Base-by-base conservation (phyloP, 2,113 vertebrate species). In the Ciconia stormi region DNA sequence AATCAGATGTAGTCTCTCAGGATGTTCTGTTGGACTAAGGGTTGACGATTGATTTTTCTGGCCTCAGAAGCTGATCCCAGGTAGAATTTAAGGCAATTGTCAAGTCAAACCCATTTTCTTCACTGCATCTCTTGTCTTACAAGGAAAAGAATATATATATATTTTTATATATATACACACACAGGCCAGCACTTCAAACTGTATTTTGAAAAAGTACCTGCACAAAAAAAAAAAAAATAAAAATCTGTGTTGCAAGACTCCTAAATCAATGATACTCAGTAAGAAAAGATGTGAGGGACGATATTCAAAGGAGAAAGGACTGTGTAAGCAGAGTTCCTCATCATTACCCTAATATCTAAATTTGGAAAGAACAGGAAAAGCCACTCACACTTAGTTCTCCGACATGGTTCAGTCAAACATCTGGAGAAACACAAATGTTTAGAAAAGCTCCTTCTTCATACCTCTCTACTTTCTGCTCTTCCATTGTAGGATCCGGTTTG, bases 61-160 rank as follows among this genome's bases (percentile, higher is more conserved):
- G 27, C n/a, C 67, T 96, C 92, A 87, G 82, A 91, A 95, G 86
- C 14, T 87, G 83, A 96, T 91, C 50, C 32, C 67, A 82, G 34
- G n/a, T 71, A 91, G 90, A 50, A 94, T 96, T 90, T 87, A 87
- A 76, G 59, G 58, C 53, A 96, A 65, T 76, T 56, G 49, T 19
- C 40, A 86, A 90, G 63, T 70, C 78, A 82, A 96, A 65, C 14
- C 19, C 65, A 47, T 84, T 96, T 88, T 85, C 72, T 91, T 90
- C 61, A 73, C 44, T 40, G 19, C 11, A 38, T 6, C 11, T 96
- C 47, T 69, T 88, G 14, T 73, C 73, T 95, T 93, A 82, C 44
- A 81, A 90, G 72, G 11, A 67, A 66, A 66, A 77, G 2, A 58
- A 65, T 26, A 55, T 30, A 16, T 40, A 49, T 10, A 27, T 30